phyloP scores from a whole-genome alignment of 2,797 vertebrate species.

The Fundulus diaphanus region DNA sequence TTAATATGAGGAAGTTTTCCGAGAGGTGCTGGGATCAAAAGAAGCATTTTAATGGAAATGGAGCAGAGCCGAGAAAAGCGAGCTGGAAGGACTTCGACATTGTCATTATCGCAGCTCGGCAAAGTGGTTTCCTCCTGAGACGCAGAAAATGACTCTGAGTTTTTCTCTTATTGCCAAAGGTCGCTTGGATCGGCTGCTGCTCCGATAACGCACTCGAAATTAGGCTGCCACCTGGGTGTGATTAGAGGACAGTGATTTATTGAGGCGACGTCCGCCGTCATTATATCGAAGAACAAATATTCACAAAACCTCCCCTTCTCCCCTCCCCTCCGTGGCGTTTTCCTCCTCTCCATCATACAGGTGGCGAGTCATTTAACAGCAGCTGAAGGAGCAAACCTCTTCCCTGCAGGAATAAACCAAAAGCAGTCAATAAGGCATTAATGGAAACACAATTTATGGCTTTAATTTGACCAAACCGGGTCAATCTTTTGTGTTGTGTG shows the following conservation, averaged over 20 bases:
- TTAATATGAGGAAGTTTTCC: slow-evolving; percentile 8
- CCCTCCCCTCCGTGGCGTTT: neutral
- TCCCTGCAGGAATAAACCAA: slow-evolving; percentile 50
- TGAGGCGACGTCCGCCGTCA: slow-evolving; percentile 38
- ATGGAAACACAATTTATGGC: slow-evolving; percentile 68
- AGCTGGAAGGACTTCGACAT: slow-evolving; percentile 17
- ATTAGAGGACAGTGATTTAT: slow-evolving; percentile 58
- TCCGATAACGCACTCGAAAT: slow-evolving; percentile 47
- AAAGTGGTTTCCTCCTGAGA: slow-evolving; percentile 36
- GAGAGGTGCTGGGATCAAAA: neutral
- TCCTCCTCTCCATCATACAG: slow-evolving; percentile 27
- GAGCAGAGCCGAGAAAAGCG: slow-evolving; percentile 16
- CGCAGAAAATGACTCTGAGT: slow-evolving; percentile 12
- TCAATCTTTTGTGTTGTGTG: slow-evolving; percentile 21
- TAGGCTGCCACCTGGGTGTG: slow-evolving; percentile 19
- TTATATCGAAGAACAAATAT: slow-evolving; percentile 50
- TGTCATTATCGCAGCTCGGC: slow-evolving; percentile 44
- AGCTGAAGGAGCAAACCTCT: slow-evolving; percentile 45
- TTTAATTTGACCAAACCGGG: slow-evolving; percentile 64
- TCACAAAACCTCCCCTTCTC: slow-evolving; percentile 19
- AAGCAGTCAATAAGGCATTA: slow-evolving; percentile 60
- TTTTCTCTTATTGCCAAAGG: slow-evolving; percentile 47
- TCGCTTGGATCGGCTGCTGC: slow-evolving; percentile 38
- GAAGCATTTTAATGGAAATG: slow-evolving; percentile 31
- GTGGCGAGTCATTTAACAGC: slow-evolving; percentile 31